phyloP scores from a whole-genome alignment of 2,113 vertebrate species.

The Cynopterus brachyotis region DNA sequence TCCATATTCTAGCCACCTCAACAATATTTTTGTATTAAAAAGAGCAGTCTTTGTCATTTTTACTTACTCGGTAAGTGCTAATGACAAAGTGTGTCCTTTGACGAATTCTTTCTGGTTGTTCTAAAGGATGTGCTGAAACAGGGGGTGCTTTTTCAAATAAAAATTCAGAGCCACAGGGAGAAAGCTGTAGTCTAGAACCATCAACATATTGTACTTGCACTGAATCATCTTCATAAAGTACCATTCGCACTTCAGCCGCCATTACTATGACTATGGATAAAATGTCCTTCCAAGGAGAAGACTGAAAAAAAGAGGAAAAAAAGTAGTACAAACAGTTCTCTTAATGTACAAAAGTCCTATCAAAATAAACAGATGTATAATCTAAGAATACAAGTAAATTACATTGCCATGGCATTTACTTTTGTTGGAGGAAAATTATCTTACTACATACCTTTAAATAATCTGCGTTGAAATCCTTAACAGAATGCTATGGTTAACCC shows the following conservation, averaged over 20 bases:
- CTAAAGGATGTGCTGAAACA: slow-evolving; percentile 82
- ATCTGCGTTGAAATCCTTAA: slow-evolving; percentile 2
- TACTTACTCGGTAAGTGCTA: slow-evolving; percentile 87
- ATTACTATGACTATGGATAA: slow-evolving; percentile 4
- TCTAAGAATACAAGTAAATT: not conserved
- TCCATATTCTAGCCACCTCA: not conserved
- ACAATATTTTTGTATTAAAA: not conserved
- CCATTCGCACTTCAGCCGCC: slow-evolving; percentile 79
- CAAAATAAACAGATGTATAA: not conserved
- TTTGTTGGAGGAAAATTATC: not conserved
- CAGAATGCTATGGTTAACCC: not conserved
- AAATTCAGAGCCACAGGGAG: slow-evolving; percentile 92
- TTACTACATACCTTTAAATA: not conserved
- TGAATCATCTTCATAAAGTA: slow-evolving; percentile 88
- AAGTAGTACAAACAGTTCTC: not conserved
- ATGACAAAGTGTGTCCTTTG: slow-evolving; percentile 90
- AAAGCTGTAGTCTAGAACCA: slow-evolving; percentile 86
- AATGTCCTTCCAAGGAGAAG: not conserved
- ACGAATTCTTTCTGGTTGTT: slow-evolving; percentile 78
- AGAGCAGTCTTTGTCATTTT: not conserved
- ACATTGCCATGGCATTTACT: not conserved
- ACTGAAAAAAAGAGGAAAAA: slow-evolving; percentile 16
- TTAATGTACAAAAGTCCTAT: not conserved
- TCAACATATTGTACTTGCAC: slow-evolving; percentile 85
- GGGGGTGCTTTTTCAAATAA: slow-evolving; percentile 80